Base-by-base conservation (phyloP, 1,140 invertebrate genomes). In the Tenebrio molitor region DNA sequence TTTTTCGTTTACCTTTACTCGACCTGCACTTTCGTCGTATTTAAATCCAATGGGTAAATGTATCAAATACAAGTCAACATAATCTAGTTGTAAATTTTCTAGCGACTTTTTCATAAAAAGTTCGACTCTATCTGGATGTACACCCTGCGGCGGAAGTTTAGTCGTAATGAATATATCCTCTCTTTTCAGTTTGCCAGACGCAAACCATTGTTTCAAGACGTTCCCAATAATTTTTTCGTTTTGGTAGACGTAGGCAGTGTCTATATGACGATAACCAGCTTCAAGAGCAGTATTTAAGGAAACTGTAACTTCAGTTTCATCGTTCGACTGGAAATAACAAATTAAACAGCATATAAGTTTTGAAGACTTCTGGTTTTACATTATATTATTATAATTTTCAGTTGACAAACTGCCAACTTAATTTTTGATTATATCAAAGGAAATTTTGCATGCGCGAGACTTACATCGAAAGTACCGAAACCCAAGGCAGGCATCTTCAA, bases 141-240 rank as follows among this genome's bases (percentile, higher is more conserved):
- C 74, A 81, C 84, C 81, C 64, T 76, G 50, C 7, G 83, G 74
- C 72, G 84, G 84, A 83, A 93, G 87, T 84, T 95, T 96, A 10
- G 93, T 93, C 0, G 91, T 91, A 66, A 96, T 88, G 81, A 93
- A 96, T 15, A 96, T 81, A 19, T 95, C 93, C 79, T 92, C 89
- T 42, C 93, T 46, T 85, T 75, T 91, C 1, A 93, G 83, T 80
- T 88, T 88, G 14, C 91, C 91, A 53, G 88, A 85, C 70, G 87
- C 83, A 53, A 95, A 85, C 90, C 91, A 93, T 80, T 89, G 86
- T 78, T 91, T 90, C 8, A 95, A 83, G 36, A 91, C 90, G 29
- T 85, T 87, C 7, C 94, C 94, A 78, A 95, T 93, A 2, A 88
- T 87, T 67, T 88, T 86, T 83, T 95, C 94, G 80, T 95, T 96